These are phyloP conservation scores for Stramonita haemastoma DNA, from an alignment of 2,888 invertebrate genomes.

Conservation along the genomic window DNA sequence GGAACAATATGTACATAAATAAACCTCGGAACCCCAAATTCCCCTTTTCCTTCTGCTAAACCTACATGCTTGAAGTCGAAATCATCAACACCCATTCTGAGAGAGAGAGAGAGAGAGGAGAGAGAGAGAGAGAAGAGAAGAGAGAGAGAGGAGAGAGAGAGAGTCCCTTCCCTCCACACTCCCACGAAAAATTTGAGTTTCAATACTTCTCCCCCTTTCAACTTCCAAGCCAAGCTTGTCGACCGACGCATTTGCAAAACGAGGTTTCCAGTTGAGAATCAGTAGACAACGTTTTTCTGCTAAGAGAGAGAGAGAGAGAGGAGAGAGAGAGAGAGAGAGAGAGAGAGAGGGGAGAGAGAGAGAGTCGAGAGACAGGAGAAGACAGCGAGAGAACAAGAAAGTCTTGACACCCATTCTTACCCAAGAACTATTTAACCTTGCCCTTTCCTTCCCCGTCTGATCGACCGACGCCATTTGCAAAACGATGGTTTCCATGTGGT, in stretches of 20 bases:
- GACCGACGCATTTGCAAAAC: neutral
- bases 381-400: too few relatives aligned
- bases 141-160: neutral
- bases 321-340: neutral
- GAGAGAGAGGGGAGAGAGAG: neutral
- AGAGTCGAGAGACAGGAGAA: neutral
- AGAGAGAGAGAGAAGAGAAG: neutral
- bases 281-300: neutral
- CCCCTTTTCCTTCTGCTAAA: neutral
- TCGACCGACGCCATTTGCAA: neutral
- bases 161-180: neutral
- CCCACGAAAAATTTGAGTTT: too few relatives aligned
- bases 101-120: neutral
- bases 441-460: neutral
- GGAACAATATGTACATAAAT: slow-evolving; percentile 13
- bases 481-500: neutral
- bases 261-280: neutral
- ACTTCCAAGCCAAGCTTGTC: too few relatives aligned
- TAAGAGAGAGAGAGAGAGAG: neutral
- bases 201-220: too few relatives aligned
- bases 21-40: neutral
- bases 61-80: neutral
- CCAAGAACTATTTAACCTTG: slow-evolving; percentile 30
- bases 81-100: neutral
- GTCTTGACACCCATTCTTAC: slow-evolving; percentile 18